Percentiles rank a stretch among this genome's conserved stretches.
Conservation (phyloP, 2,797 vertebrate genomes). For the Molothrus aeneus region DNA sequence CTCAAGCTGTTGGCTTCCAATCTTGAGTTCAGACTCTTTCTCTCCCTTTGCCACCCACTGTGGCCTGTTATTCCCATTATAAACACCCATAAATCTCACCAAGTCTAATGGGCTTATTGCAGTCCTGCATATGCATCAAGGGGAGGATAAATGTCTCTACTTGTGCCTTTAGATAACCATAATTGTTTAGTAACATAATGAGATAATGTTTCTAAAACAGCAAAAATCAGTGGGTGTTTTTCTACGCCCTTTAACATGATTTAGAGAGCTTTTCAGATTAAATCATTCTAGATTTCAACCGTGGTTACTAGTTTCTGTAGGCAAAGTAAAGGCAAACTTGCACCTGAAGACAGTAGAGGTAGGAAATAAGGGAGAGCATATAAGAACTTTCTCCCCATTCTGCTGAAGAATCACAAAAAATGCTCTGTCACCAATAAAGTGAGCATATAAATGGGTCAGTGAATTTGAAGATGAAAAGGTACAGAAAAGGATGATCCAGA, state of each 20-base stretch:
- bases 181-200: constrained; percentile 48
- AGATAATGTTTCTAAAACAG: constrained; percentile 44
- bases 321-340: not conserved
- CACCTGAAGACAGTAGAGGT: not conserved
- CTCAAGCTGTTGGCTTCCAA: constrained; percentile 22
- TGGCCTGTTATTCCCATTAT: constrained; percentile 14
- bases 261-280: not conserved
- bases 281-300: not conserved
- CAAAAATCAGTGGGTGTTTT: constrained; percentile 31
- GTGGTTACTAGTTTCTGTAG: not conserved
- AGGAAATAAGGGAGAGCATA: not conserved
- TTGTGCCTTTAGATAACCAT: constrained; percentile 20
- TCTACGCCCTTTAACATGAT: not conserved
- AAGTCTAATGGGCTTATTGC: constrained; percentile 37
- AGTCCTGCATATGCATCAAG: constrained; percentile 27
- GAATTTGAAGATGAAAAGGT: not conserved
- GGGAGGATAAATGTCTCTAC: constrained; percentile 20
- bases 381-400: not conserved
- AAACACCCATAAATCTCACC: constrained; percentile 49
- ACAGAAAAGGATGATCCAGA: not conserved
- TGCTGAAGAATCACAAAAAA: not conserved
- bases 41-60: constrained; percentile 15
- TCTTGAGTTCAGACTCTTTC: constrained; percentile 1
- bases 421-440: not conserved
- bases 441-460: not conserved